Evolutionary conservation across 2,888 invertebrate genomes (phyloP).

Genomic region (Pollenia angustigena): DNA sequence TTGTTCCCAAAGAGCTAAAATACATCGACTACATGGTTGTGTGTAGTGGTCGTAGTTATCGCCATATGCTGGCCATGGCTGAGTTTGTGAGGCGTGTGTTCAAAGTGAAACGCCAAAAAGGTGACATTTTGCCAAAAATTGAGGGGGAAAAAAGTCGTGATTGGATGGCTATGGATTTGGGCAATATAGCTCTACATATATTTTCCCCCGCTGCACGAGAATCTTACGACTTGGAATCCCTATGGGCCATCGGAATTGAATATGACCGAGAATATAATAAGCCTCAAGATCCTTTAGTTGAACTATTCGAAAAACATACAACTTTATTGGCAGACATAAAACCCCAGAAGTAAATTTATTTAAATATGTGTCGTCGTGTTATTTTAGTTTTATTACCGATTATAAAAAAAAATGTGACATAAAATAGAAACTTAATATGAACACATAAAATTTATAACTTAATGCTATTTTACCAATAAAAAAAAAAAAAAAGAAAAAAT

Average conservation of each 20-base stretch:
- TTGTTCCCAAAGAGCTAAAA: slow-evolving; percentile 89
- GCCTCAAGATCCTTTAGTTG: slow-evolving; percentile 86
- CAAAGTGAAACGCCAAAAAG: slow-evolving; percentile 88
- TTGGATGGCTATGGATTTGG: slow-evolving; percentile 96
- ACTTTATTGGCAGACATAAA: slow-evolving; percentile 83
- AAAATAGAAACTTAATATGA: background rate
- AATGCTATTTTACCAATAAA: slow-evolving; percentile 78
- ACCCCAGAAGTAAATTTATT: slow-evolving; percentile 51
- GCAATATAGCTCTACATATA: slow-evolving; percentile 96
- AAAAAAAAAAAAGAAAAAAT: too few species aligned
- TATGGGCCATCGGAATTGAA: slow-evolving; percentile 94
- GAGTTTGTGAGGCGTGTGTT: slow-evolving; percentile 90
- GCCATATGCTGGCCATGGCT: slow-evolving; percentile 90
- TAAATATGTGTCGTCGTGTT: slow-evolving; percentile 15
- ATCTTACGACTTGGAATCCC: slow-evolving; percentile 93
- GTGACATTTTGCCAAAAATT: slow-evolving; percentile 89
- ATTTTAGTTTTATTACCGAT: slow-evolving; percentile 21
- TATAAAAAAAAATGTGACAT: slow-evolving; percentile 9
- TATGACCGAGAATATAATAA: slow-evolving; percentile 90
- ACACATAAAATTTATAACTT: background rate
- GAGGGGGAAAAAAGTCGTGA: slow-evolving; percentile 91
- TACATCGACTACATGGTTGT: slow-evolving; percentile 95
- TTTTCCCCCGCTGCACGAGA: slow-evolving; percentile 89
- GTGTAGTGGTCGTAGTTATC: slow-evolving; percentile 89
- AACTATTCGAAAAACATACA: slow-evolving; percentile 89